Evolutionary conservation across 2,113 vertebrate genomes (phyloP), one percentile per base, ranked within the genome.

Genomic region (Haplochromis vanheusdeni): DNA sequence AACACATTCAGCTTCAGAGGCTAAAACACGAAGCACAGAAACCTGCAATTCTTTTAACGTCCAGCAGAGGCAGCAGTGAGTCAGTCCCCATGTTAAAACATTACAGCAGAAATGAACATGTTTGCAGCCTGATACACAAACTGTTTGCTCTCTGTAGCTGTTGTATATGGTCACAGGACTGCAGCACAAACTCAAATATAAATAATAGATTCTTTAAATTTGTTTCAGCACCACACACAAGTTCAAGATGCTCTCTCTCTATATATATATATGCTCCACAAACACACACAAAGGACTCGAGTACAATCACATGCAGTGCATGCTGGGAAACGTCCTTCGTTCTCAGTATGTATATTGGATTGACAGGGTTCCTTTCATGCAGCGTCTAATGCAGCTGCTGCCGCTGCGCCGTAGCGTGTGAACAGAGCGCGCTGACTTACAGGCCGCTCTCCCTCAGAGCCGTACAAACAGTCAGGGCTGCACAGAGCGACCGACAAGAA

Each of bases 381-480:
- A 47, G 49, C 42, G 81, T 65, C 58, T 84, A 85, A 86, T 80
- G 86, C 45, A 79, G 73, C 68, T 26, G 79, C 82, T 2, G 79
- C 60, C 4, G 6, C 82, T 26, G 65, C 81, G 70, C 42, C 33
- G 31, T n/a, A 7, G 14, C 26, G 16, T 77, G 10, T 8, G 52
- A 49, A 26, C 84, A 88, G 33, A 83, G n/a, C 56, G 62, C 77
- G 79, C 80, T n/a, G 21, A 73, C 82, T 47, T 58, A 70, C 9
- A 77, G 56, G 56, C 42, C 75, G 75, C 49, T 19, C 85, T 92
- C 84, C 82, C 49, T 81, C 9, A 40, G n/a, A 85, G 87, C 55
- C 70, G 12, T 33, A 35, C 28, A 79, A 12, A 31, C 31, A 79
- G 47, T 86, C 86, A 84, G 28, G 33, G 37, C 45, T 86, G 51